A percentile compares a stretch with the other conserved stretches of the same genome.
Evolutionary conservation across 2,113 vertebrate species (phyloP).

Genomic region (Progne subis): DNA sequence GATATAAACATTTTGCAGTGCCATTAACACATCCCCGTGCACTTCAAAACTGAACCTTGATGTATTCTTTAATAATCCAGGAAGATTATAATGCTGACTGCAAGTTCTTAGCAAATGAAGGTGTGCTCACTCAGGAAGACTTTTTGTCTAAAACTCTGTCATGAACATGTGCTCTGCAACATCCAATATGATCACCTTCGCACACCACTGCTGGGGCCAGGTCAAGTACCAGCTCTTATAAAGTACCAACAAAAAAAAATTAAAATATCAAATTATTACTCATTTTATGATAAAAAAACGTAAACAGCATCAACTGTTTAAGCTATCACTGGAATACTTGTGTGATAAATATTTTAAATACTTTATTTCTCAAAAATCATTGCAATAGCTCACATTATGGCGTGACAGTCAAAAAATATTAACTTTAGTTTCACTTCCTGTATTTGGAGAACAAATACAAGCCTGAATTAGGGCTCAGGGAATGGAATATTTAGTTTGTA

Average conservation of each 20-base stretch:
- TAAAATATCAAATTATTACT: background rate
- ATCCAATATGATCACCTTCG: background rate
- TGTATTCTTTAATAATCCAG: background rate
- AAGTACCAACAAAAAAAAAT: background rate
- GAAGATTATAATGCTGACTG: background rate
- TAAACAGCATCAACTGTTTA: background rate
- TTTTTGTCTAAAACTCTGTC: background rate
- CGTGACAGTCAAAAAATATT: background rate
- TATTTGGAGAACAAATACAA: slow-evolving; percentile 7
- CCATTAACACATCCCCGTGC: background rate
- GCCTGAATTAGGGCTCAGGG: background rate
- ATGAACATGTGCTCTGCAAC: background rate
- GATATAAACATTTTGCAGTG: background rate
- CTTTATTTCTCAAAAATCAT: background rate
- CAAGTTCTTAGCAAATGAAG: background rate
- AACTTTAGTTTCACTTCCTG: background rate
- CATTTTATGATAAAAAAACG: background rate
- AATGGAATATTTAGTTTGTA: slow-evolving; percentile 22
- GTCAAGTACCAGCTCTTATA: background rate
- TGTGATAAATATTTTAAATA: background rate
- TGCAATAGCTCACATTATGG: background rate
- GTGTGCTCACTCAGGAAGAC: background rate
- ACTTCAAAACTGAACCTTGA: background rate
- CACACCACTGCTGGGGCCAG: background rate
- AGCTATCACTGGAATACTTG: background rate